Evolutionary conservation across 2,888 invertebrate genomes (phyloP), one percentile per base, ranked within the genome.

Genomic region (Diarsia dahlii): DNA sequence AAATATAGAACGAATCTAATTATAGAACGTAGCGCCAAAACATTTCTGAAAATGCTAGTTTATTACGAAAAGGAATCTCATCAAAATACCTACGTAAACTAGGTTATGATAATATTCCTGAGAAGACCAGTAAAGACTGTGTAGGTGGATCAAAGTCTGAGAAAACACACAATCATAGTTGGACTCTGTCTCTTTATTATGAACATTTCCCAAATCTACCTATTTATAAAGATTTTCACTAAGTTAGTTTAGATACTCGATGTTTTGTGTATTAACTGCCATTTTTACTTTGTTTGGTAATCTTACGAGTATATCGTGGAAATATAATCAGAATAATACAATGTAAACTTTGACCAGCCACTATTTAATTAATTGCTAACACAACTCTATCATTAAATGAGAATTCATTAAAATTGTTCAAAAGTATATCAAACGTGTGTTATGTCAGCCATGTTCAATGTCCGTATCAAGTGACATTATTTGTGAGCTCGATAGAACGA

Each of bases 401-500:
- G 62, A 50, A 54, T 62, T 1, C 5, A 48, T 48, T 48, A 6
- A 28, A 28, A 13, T 66, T 15, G 28, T 23, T 45, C n/a, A 39
- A 64, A 52, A 8, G 52, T 9, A 56, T 56, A 8, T 56, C 6
- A 56, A 56, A 6, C 56, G 23, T 13, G 20, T 56, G 2, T 52
- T 56, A 5, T 52, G n/a, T n/a, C 12, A 56, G 18, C 4, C n/a
- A 39, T 45, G 28, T 20, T 60, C 23, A 45, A 23, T n/a, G n/a
- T n/a, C n/a, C n/a, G n/a, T n/a, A n/a, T n/a, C n/a, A n/a, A n/a
- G 28, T 39, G 48, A 48, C 34, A 15, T 68, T 39, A 56, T 39
- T 71, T 54, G 2, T 15, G 23, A 48, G 39, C 54, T 63, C 64
- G 39, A 48, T 67, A n/a, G n/a, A 45, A 52, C 58, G 45, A 64